Evolutionary conservation across 2,797 vertebrate genomes (phyloP).

Genomic region (Hipposideros larvatus): DNA sequence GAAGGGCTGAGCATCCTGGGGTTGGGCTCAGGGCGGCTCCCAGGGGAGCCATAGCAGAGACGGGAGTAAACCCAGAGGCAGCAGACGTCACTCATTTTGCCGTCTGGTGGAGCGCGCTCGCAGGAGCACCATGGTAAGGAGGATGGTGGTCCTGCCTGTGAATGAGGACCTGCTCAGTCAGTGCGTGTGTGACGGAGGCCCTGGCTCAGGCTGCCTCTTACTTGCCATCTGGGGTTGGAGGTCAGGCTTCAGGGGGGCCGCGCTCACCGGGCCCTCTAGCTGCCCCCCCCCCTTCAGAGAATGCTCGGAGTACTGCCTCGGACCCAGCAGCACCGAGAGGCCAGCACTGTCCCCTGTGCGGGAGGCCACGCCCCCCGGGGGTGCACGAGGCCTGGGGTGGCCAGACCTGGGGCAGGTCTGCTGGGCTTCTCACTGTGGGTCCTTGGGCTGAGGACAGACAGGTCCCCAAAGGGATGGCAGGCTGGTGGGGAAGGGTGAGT

Average conservation of each 20-base stretch:
- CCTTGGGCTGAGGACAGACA: fast-evolving
- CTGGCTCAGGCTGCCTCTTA: fast-evolving
- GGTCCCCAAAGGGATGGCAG: background rate
- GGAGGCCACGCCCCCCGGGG: background rate
- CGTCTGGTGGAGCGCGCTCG: background rate
- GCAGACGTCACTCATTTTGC: background rate
- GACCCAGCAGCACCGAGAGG: background rate
- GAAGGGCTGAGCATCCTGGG: background rate
- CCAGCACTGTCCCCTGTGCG: background rate
- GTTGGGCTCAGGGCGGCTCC: background rate
- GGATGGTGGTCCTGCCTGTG: background rate
- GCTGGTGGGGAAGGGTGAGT: background rate
- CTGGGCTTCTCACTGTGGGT: background rate
- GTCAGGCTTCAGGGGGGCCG: background rate
- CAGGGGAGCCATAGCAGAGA: background rate
- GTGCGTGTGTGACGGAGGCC: fast-evolving
- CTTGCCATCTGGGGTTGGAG: background rate
- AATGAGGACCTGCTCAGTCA: fast-evolving
- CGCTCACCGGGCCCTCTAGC: fast-evolving
- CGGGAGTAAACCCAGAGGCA: background rate
- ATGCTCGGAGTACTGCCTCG: background rate
- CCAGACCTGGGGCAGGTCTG: background rate
- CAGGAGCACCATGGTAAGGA: background rate
- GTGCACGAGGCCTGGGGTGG: background rate
- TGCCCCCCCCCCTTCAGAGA: fast-evolving